phyloP scores from a whole-genome alignment of 2,888 invertebrate genomes.

The Blastobasis adustella region DNA sequence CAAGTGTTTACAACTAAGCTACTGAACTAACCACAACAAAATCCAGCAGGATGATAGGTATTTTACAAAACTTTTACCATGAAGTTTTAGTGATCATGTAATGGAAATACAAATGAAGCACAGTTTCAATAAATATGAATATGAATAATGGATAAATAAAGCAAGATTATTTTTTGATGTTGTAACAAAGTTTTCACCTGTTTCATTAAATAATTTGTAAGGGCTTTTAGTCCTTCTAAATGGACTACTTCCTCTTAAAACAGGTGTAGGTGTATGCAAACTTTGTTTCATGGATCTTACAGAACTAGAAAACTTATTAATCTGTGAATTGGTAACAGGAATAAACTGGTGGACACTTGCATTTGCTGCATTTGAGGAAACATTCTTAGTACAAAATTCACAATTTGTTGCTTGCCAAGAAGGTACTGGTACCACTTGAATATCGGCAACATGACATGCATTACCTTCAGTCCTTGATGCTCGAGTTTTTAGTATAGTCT shows the following conservation, averaged over 20 bases:
- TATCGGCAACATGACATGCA: slow-evolving; percentile 56
- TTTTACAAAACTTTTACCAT: no score
- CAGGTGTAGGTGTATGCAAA: slow-evolving; percentile 26
- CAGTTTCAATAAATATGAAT: no score
- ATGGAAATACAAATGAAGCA: no score
- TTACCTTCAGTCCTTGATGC: slow-evolving; percentile 47
- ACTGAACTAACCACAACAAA: no score
- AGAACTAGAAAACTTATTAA: slow-evolving; percentile 32
- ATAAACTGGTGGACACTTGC: slow-evolving; percentile 13
- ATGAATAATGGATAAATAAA: no score
- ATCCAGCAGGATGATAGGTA: no score
- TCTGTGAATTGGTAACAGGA: slow-evolving; percentile 29
- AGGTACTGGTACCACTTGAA: slow-evolving; percentile 52
- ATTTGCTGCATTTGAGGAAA: not conserved
- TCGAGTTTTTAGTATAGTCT: slow-evolving; percentile 51
- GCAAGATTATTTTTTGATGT: not conserved
- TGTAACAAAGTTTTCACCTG: slow-evolving; percentile 9
- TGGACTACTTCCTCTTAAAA: slow-evolving; percentile 29
- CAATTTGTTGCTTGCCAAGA: slow-evolving; percentile 44
- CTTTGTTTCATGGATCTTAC: slow-evolving; percentile 22
- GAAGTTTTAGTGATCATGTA: no score
- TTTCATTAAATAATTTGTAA: slow-evolving; percentile 28
- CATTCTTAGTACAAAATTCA: slow-evolving; percentile 24
- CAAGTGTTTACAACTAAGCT: no score
- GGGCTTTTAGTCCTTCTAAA: slow-evolving; percentile 31